Conservation (phyloP, 1,140 invertebrate species). For the Apis laboriosa region DNA sequence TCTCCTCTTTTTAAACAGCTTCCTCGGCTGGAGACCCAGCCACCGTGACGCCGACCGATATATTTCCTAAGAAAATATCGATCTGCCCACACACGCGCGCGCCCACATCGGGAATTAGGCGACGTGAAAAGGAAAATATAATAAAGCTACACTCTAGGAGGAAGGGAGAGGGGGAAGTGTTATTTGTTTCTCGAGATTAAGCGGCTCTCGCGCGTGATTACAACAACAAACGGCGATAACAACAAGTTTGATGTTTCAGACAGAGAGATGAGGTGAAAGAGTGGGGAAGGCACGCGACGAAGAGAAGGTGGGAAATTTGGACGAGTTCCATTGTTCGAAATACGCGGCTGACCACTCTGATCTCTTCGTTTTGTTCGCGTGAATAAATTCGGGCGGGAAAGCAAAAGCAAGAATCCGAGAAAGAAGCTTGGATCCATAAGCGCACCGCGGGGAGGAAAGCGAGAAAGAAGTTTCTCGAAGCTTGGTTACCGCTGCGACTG, state of each 20-base stretch:
- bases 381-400: neutral
- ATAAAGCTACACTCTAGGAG: no score
- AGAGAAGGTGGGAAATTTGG: no score
- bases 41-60: neutral
- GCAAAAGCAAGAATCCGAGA: neutral
- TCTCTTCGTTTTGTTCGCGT: neutral
- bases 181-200: no score
- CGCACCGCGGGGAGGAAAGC: neutral
- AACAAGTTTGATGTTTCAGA: no score
- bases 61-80: neutral
- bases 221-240: no score
- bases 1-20: constrained; percentile 17
- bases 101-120: no score
- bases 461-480: constrained; percentile 45
- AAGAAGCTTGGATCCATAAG: neutral
- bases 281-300: neutral
- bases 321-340: neutral
- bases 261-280: neutral
- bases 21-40: no score
- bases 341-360: neutral
- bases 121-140: no score
- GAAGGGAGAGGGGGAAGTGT: accelerated
- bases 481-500: constrained; percentile 9
- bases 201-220: no score
- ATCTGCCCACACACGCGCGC: neutral